These are phyloP conservation scores for Musca domestica DNA, from an alignment of 1,140 invertebrate species.

Conservation along the genomic window DNA sequence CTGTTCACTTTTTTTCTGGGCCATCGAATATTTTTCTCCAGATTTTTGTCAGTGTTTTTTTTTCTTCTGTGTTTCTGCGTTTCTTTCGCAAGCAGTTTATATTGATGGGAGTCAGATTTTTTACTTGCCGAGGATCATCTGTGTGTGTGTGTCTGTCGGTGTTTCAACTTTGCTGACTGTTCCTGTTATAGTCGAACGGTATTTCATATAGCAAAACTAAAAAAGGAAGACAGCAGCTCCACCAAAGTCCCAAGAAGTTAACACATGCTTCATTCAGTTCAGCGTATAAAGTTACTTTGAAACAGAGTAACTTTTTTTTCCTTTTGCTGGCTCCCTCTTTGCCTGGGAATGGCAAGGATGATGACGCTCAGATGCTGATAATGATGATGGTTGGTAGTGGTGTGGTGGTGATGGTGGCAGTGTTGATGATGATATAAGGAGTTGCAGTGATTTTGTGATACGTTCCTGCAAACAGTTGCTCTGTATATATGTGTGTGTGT, in stretches of 20 bases:
- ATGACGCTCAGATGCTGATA: too few relatives aligned
- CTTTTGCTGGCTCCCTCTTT: too few relatives aligned
- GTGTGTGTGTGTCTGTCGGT: too few relatives aligned
- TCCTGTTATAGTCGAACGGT: background rate
- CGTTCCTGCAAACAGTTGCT: background rate
- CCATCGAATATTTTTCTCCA: background rate
- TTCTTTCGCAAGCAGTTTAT: constrained; percentile 9
- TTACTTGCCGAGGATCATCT: background rate
- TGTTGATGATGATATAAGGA: constrained; percentile 11
- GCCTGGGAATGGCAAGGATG: too few relatives aligned
- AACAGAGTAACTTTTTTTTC: too few relatives aligned
- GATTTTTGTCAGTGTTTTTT: background rate
- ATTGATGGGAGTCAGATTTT: constrained; percentile 18
- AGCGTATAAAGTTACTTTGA: too few relatives aligned
- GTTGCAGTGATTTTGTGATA: constrained; percentile 21
- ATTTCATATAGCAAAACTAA: constrained; percentile 6
- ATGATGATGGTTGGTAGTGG: background rate
- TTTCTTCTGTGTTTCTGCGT: background rate
- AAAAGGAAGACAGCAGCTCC: background rate
- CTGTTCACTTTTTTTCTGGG: background rate
- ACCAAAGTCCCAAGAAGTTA: background rate
- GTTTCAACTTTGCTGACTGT: too few relatives aligned
- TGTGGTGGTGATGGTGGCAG: background rate
- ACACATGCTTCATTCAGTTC: constrained; percentile 11
- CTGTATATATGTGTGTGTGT: too few relatives aligned